Percentiles rank a stretch among this genome's conserved stretches.
These are phyloP conservation scores for Xestia rhomboidea DNA, from an alignment of 2,888 invertebrate species.

Conservation along the genomic window DNA sequence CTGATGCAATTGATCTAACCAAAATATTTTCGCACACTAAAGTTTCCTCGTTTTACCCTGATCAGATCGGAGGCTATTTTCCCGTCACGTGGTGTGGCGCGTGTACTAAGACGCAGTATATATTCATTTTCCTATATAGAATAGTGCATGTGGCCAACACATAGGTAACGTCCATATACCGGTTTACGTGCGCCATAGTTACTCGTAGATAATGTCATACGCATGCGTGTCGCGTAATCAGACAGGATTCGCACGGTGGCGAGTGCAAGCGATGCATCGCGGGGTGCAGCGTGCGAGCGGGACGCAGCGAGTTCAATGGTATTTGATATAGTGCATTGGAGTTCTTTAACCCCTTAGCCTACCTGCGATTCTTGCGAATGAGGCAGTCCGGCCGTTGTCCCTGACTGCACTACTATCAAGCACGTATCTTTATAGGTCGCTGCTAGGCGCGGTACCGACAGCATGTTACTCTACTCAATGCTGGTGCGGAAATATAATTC, in stretches of 20 bases:
- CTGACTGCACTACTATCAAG: conserved; percentile 87
- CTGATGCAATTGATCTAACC: background rate
- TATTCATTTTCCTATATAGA: conserved; percentile 60
- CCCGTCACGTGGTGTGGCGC: conserved; percentile 50
- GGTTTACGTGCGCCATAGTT: conserved; percentile 79
- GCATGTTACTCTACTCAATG: conserved; percentile 65
- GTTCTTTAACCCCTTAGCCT: conserved; percentile 91
- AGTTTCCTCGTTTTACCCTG: conserved; percentile 29
- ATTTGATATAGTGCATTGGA: conserved; percentile 90
- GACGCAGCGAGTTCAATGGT: conserved; percentile 89
- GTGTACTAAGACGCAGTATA: conserved; percentile 43
- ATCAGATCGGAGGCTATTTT: conserved; percentile 37
- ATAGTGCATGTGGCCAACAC: conserved; percentile 53
- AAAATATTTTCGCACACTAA: conserved; percentile 24
- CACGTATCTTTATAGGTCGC: conserved; percentile 90
- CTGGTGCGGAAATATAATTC: conserved; percentile 14
- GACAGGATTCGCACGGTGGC: conserved; percentile 89
- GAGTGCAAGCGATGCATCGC: conserved; percentile 83
- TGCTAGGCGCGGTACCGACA: conserved; percentile 81
- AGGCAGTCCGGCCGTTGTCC: conserved; percentile 90
- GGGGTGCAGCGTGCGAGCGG: conserved; percentile 84
- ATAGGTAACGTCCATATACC: conserved; percentile 75
- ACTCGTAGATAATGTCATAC: conserved; percentile 85
- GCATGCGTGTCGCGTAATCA: conserved; percentile 89
- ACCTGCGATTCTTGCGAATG: conserved; percentile 90